Evolutionary conservation across 2,113 vertebrate genomes (phyloP).

Genomic region (Alligator mississippiensis): DNA sequence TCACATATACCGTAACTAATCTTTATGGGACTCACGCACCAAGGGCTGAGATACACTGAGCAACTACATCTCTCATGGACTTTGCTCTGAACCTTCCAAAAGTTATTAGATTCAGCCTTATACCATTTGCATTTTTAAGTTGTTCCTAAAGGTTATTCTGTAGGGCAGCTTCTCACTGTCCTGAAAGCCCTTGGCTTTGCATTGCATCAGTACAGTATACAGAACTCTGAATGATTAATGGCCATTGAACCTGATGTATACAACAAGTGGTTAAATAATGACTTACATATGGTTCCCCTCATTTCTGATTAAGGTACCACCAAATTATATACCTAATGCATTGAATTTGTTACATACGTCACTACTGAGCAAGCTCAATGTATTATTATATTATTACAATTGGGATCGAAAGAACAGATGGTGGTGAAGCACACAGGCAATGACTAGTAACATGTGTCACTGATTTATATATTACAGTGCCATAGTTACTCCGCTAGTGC

Average conservation of each 20-base stretch:
- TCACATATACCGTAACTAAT: neutral
- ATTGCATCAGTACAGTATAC: neutral
- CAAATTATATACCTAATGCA: neutral
- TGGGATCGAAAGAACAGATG: neutral
- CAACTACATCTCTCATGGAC: neutral
- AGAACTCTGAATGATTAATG: neutral
- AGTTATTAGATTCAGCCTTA: neutral
- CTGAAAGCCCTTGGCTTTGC: neutral
- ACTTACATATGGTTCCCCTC: neutral
- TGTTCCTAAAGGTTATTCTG: neutral
- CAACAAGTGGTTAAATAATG: slow-evolving; percentile 8
- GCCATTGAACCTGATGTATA: fast-evolving
- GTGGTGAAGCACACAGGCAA: neutral
- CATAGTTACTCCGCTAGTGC: neutral
- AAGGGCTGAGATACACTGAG: neutral
- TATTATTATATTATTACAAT: neutral
- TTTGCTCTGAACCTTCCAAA: neutral
- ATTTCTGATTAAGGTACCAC: slow-evolving; percentile 16
- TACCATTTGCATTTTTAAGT: neutral
- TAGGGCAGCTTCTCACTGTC: neutral
- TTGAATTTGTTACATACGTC: too few relatives aligned
- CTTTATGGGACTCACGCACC: neutral
- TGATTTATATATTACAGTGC: neutral
- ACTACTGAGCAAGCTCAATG: neutral
- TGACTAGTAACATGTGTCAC: neutral